Evolutionary conservation across 2,888 invertebrate genomes (phyloP), one percentile per base, ranked within the genome.

Genomic region (Linnaemya vulpina): DNA sequence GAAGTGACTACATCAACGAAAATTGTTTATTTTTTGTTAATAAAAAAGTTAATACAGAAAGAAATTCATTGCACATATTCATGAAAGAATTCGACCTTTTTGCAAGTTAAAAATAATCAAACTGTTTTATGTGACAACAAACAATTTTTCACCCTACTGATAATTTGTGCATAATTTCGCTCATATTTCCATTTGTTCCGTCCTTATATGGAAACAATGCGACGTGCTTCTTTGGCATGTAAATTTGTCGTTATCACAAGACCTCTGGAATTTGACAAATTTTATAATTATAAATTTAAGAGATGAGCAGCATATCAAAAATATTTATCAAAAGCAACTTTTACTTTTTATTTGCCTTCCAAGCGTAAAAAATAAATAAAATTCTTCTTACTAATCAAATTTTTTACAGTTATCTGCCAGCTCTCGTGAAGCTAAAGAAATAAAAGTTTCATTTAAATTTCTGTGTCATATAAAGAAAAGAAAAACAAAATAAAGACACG

Each of bases 321-420:
- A 70, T 40, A n/a, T 43, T 71, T 46, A 11, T 58, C 11, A 71
- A 55, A 58, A 71, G 25, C 17, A 46, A 71, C 71, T 71, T 71
- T 71, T 58, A 71, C 71, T 71, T 71, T 71, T 58, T 20, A 51
- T 46, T 35, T 67, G 7, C 8, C 30, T 67, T 35, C 25, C 30
- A 35, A 51, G 17, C 17, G 8, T 5, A 20, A 8, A 17, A n/a
- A 3, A 5, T n/a, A 46, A 30, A 63, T 20, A 10, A 68, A 22
- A 38, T 15, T 68, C 53, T 22, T 20, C 13, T 20, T 15, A 22
- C 9, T 0, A 55, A 55, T 17, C 15, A 40, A n/a, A n/a, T 25
- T 71, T 9, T 55, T 60, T 35, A 62, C 73, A 46, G 73, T 73
- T 60, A 22, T n/a, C 30, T 20, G n/a, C 17, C 2, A 53, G 20